phyloP scores from a whole-genome alignment of 2,888 invertebrate species.

The Anarsia innoxiella region DNA sequence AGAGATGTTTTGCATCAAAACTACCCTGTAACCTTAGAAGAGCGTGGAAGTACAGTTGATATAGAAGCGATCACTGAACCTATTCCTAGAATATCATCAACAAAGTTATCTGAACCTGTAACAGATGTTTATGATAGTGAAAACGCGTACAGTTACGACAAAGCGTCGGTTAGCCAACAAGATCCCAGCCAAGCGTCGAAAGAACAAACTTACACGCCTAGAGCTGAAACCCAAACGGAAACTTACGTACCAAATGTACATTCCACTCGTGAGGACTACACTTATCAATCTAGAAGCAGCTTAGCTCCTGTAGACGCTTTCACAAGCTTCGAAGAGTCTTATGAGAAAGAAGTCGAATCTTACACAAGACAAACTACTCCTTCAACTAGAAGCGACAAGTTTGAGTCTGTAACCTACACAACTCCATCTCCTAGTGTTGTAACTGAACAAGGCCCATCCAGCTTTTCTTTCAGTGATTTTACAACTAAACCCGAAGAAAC shows the following conservation, averaged over 20 bases:
- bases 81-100: slow-evolving; percentile 32
- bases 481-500: slow-evolving; percentile 34
- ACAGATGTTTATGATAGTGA: slow-evolving; percentile 51
- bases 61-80: slow-evolving; percentile 67
- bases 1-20: slow-evolving; percentile 78
- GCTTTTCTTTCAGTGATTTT: slow-evolving; percentile 37
- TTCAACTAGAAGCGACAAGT: slow-evolving; percentile 29
- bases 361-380: slow-evolving; percentile 38
- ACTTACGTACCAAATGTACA: slow-evolving; percentile 35
- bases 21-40: slow-evolving; percentile 75
- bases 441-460: slow-evolving; percentile 40
- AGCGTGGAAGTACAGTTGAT: slow-evolving; percentile 62
- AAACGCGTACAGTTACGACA: slow-evolving; percentile 62
- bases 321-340: slow-evolving; percentile 33
- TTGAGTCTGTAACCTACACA: slow-evolving; percentile 28
- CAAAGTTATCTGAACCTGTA: slow-evolving; percentile 31
- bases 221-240: slow-evolving; percentile 36
- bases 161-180: slow-evolving; percentile 45
- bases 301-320: slow-evolving; percentile 36
- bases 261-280: slow-evolving; percentile 40
- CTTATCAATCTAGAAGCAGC: slow-evolving; percentile 41
- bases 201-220: slow-evolving; percentile 34
- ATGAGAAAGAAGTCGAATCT: slow-evolving; percentile 38
- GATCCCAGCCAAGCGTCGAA: slow-evolving; percentile 32
- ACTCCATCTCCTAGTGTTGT: slow-evolving; percentile 35